Evolutionary conservation across 2,113 vertebrate species (phyloP), one percentile per base, ranked within the genome.

Genomic region (Tenrec ecaudatus): DNA sequence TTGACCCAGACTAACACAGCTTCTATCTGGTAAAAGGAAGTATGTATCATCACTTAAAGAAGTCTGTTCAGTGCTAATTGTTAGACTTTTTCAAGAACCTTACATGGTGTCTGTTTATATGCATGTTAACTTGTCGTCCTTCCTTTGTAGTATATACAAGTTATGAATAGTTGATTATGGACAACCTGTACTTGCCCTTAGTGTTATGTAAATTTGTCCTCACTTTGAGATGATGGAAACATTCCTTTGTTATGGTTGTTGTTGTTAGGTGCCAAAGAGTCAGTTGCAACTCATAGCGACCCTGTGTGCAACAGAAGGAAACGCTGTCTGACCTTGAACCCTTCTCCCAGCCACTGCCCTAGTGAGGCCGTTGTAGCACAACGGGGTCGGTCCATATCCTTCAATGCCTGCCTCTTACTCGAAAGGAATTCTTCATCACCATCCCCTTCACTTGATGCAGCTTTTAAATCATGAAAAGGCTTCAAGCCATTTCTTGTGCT

Each of bases 31-130:
- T 86, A 77, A 68, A 22, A 36, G 16, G 75, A 77, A 91, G 6
- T 82, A 87, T 88, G 75, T 38, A 69, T 22, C 92, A 17, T 25
- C 23, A 14, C 22, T 40, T 90, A 19, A 29, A 89, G 57, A 90
- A 85, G 29, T 1, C 38, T 84, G 40, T 62, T 86, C 68, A 27
- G 14, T 40, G 9, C 33, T 88, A 78, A 33, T 38, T 12, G 25
- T 79, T 82, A 88, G 79, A 58, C 12, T 40, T 68, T 89, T 86
- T 88, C 36, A 77, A 57, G 29, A 68, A 73, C 66, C n/a, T 94
- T 82, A 31, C 4, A 29, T 6, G 77, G 14, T 3, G 15, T 89
- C 53, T 68, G 27, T 92, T 79, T 64, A 89, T 53, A 40, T 38
- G 66, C 16, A 12, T 66, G 43, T 75, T 91, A 93, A 81, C 38